These are phyloP conservation scores for Anas flavirostris DNA, from an alignment of 2,797 vertebrate genomes.

Conservation along the genomic window DNA sequence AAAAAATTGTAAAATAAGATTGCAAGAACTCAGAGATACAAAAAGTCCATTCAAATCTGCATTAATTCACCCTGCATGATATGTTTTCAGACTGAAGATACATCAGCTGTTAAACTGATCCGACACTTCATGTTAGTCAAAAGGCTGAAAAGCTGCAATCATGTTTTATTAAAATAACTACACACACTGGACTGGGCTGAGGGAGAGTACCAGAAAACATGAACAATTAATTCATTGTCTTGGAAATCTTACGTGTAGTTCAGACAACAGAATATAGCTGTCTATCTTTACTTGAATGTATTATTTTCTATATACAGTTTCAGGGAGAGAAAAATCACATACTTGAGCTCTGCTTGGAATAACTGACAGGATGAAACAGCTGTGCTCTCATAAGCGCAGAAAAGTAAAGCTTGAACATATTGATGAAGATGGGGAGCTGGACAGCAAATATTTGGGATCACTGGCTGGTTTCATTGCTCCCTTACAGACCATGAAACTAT, in stretches of 20 bases:
- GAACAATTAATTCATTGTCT: slow-evolving; percentile 20
- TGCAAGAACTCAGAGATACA: not conserved
- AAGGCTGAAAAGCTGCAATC: slow-evolving; percentile 53
- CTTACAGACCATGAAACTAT: not conserved
- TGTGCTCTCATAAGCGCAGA: not conserved
- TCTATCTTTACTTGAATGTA: not conserved
- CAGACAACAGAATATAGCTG: not conserved
- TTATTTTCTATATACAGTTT: not conserved
- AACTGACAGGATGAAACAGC: not conserved
- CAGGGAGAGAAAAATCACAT: not conserved
- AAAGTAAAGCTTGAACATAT: slow-evolving; percentile 13
- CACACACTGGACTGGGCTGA: not conserved
- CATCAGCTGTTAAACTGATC: slow-evolving; percentile 44
- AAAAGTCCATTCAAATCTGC: slow-evolving; percentile 41
- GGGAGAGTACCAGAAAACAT: slow-evolving; percentile 7
- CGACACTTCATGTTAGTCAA: slow-evolving; percentile 59
- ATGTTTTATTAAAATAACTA: slow-evolving; percentile 63
- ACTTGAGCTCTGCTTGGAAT: not conserved
- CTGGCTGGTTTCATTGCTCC: not conserved
- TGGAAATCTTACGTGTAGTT: not conserved
- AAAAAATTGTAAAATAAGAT: not conserved
- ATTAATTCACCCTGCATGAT: not conserved
- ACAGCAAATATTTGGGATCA: slow-evolving; percentile 1
- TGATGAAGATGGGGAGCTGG: not conserved
- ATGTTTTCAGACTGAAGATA: slow-evolving; percentile 37